Evolutionary conservation across 2,888 invertebrate species (phyloP).

Genomic region (Archips crataeganus): DNA sequence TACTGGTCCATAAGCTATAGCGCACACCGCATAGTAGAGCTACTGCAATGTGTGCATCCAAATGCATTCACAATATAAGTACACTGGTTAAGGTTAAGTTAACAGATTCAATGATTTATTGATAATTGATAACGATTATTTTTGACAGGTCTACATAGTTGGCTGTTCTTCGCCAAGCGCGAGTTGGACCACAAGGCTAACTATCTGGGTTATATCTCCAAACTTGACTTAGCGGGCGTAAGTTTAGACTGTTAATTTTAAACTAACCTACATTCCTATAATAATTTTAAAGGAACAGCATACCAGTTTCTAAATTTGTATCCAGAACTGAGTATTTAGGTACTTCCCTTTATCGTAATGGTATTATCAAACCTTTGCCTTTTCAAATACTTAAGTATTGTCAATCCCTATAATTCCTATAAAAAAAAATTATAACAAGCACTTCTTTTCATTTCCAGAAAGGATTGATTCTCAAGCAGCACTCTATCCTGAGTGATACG

Average conservation of each 20-base stretch:
- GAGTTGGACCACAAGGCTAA: conserved; percentile 90
- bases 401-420: no score
- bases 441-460: conserved; percentile 85
- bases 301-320: no score
- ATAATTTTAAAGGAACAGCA: no score
- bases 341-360: no score
- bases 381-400: background rate
- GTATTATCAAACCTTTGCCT: no score
- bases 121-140: background rate
- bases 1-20: no score
- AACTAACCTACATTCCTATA: no score
- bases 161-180: conserved; percentile 94
- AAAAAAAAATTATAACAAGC: background rate
- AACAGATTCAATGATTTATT: background rate
- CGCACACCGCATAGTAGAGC: background rate
- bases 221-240: conserved; percentile 91
- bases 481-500: conserved; percentile 89
- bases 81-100: background rate
- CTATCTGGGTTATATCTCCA: conserved; percentile 92
- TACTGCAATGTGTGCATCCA: background rate
- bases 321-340: no score
- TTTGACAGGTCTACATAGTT: conserved; percentile 93
- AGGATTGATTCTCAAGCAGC: conserved; percentile 91
- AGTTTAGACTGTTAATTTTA: conserved; percentile 59
- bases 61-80: background rate